phyloP scores from a whole-genome alignment of 1,140 invertebrate species.

The Solenopsis fugax region DNA sequence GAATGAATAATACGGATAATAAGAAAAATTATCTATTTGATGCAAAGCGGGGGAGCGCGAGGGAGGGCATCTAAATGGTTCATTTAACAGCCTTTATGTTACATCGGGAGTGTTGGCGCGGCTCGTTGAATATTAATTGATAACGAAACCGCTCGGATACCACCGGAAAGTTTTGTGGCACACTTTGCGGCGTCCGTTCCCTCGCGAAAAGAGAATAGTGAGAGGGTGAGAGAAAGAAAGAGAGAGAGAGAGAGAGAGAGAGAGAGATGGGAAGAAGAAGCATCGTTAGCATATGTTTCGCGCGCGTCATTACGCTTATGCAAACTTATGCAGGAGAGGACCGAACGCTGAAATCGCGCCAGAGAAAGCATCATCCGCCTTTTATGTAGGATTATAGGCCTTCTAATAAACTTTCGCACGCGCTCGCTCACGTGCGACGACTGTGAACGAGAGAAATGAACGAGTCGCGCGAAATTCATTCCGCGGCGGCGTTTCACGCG shows the following conservation, averaged over 20 bases:
- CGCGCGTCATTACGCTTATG: neutral
- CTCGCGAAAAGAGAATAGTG: neutral
- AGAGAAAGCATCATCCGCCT: slow-evolving; percentile 74
- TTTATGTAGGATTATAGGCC: slow-evolving; percentile 75
- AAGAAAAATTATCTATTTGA: neutral
- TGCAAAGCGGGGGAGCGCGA: neutral
- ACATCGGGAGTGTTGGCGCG: neutral
- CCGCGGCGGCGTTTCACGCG: slow-evolving; percentile 7
- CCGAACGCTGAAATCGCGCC: slow-evolving; percentile 56
- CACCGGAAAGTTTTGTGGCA: neutral
- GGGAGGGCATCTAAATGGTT: slow-evolving; percentile 8
- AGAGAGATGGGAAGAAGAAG: neutral
- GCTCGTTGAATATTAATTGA: neutral
- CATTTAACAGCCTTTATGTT: slow-evolving; percentile 3
- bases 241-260: neutral
- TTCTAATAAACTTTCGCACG: slow-evolving; percentile 75
- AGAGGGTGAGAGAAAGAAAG: neutral
- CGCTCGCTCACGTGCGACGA: neutral
- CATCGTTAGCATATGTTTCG: neutral
- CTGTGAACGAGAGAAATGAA: slow-evolving; percentile 19
- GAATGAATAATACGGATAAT: neutral
- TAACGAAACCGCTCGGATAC: neutral
- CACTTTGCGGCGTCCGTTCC: neutral
- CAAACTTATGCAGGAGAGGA: neutral
- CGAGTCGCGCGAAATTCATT: slow-evolving; percentile 2